Percentiles rank a stretch among this genome's conserved stretches.
phyloP scores from a whole-genome alignment of 2,888 invertebrate genomes.

The Rotaria sp. region DNA sequence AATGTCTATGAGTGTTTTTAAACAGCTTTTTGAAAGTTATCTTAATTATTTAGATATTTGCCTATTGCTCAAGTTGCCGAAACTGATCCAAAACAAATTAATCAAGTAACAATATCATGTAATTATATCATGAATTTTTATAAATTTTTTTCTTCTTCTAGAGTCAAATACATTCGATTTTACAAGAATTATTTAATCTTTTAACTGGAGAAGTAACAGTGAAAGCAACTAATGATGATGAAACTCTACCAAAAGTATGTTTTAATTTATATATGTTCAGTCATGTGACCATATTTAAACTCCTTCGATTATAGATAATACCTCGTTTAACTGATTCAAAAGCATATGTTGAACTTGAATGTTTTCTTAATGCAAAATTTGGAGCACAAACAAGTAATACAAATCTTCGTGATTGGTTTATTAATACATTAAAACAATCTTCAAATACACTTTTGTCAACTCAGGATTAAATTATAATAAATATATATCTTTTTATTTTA shows the following conservation, averaged over 20 bases:
- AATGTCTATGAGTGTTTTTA: no score
- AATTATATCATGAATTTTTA: neutral
- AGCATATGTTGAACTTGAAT: slow-evolving; percentile 10
- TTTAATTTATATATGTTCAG: neutral
- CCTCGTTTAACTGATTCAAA: neutral
- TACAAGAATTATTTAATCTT: neutral
- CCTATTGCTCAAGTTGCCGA: slow-evolving; percentile 19
- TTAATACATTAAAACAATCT: neutral
- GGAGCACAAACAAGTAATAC: neutral
- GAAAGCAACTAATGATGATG: neutral
- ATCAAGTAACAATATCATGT: neutral
- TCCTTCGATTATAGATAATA: neutral
- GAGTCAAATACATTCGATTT: neutral
- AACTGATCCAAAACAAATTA: slow-evolving; percentile 17
- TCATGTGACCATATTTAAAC: neutral
- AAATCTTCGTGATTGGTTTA: neutral
- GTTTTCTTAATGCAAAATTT: slow-evolving; percentile 13
- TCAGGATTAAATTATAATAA: neutral
- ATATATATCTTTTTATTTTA: neutral
- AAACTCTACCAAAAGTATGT: neutral
- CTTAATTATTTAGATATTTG: neutral
- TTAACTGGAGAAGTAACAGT: neutral
- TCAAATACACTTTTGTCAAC: neutral
- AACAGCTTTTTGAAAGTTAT: neutral
- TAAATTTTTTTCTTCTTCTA: neutral